Evolutionary conservation across 1,140 invertebrate species (phyloP), one percentile per base, ranked within the genome.

Genomic region (Nylanderia fulva): DNA sequence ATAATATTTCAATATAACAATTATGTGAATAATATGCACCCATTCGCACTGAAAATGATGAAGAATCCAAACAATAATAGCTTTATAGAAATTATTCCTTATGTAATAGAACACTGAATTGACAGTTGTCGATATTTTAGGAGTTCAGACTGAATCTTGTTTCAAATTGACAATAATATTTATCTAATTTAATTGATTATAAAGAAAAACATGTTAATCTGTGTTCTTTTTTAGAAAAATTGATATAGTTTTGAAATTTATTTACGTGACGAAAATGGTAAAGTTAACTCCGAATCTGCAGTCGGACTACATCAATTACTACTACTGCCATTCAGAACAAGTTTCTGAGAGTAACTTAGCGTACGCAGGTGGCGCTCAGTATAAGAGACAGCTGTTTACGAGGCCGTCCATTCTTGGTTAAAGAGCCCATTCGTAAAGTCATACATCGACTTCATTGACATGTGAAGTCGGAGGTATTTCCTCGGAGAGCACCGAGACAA

Each of bases 401-500:
- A 56, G 21, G 15, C 21, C 63, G 21, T 79, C 18, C 63, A 68
- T 68, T 68, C 63, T n/a, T 29, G 3, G 48, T 79, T 29, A 79
- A 79, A 79, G n/a, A 45, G n/a, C 7, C 15, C 6, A 6, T 45
- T 66, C 61, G 61, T 56, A 36, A 79, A 79, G 9, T 56, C 33
- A 21, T 48, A 18, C 5, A 48, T 54, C 33, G 21, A 68, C 18
- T 68, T 54, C n/a, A 21, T 79, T 27, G 76, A 68, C 45, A 79
- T 68, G 63, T 68, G 33, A 68, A 68, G 8, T 15, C 63, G 45
- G 13, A n/a, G 33, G 29, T 54, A 15, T 15, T 36, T 13, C 24
- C 61, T 56, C 76, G 45, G 45, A 27, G 48, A 54, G 76, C 76
- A 79, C 45, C 76, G 61, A 48, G 45, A 56, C 15, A 4, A 63